Evolutionary conservation across 2,888 invertebrate species (phyloP), one percentile per base, ranked within the genome.

Genomic region (Pediacus dermestoides): DNA sequence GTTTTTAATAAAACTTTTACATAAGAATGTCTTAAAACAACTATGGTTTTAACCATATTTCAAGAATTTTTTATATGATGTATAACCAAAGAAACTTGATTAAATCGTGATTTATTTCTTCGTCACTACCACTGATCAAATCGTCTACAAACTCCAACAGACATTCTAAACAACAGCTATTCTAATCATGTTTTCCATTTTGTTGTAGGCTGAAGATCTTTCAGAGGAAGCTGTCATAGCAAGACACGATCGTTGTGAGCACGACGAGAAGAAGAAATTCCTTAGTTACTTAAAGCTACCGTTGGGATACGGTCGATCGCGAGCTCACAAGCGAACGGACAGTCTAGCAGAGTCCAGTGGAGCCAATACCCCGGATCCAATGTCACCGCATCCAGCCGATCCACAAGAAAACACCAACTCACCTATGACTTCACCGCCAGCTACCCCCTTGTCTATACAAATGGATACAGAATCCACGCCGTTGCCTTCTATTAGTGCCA

Each of bases 251-350:
- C 81, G 82, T 46, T 82, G 83, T 48, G 89, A 89, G 69, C 71
- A 74, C 7, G 85, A 86, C 49, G 95, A 95, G 70, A 82, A 85
- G 46, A 83, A 82, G 58, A 84, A 85, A 51, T 86, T 82, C 68
- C 68, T 79, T 61, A 76, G 74, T 52, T 77, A 75, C 57, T 63
- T 76, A 30, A 78, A 70, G 39, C 55, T 69, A 41, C 70, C 70
- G 2, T 36, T 63, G 8, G 67, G 65, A 25, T 64, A 66, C 45
- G 64, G 67, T 18, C 68, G 76, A 34, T 71, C 77, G 18, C 74
- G 82, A 11, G 76, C 78, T 2, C 78, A 76, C 65, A 76, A 81
- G 44, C 75, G 83, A 21, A 76, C 77, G 11, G 83, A 84, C 53
- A 82, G 82, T 58, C 70, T 80, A 28, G 81, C 82, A 2, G 80